Evolutionary conservation across 2,888 invertebrate genomes (phyloP).

Genomic region (Heliconius ethilla): DNA sequence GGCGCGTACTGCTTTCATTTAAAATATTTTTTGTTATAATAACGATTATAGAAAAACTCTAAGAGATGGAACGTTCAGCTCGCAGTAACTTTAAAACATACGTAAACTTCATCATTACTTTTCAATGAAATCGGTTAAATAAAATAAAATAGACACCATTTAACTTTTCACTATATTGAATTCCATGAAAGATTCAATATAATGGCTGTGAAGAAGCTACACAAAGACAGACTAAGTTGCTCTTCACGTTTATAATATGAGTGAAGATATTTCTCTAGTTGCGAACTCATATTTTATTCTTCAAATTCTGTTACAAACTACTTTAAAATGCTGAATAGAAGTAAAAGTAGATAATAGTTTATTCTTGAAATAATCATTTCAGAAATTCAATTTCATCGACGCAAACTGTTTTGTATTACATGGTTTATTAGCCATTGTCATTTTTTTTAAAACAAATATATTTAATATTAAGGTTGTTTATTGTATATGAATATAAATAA

Average conservation of each 20-base stretch:
- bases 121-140: background rate
- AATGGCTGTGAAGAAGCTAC: background rate
- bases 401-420: background rate
- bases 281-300: slow-evolving; percentile 16
- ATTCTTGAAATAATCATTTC: slow-evolving; percentile 5
- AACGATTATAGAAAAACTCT: too few relatives aligned
- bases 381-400: background rate
- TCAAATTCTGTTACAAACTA: slow-evolving; percentile 10
- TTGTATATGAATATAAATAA: too few relatives aligned
- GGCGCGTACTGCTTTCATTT: too few relatives aligned
- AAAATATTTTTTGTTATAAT: too few relatives aligned
- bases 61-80: too few relatives aligned
- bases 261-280: slow-evolving; percentile 15
- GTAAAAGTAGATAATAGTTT: background rate
- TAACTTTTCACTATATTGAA: background rate
- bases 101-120: background rate
- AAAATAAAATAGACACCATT: slow-evolving; percentile 4
- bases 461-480: too few relatives aligned
- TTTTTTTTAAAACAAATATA: too few relatives aligned
- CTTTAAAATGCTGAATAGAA: background rate
- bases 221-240: slow-evolving; percentile 6
- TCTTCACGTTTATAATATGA: background rate
- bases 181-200: slow-evolving; percentile 11
- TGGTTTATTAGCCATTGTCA: background rate
- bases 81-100: too few relatives aligned